phyloP scores from a whole-genome alignment of 1,140 invertebrate genomes.

The Euura saliciscinereae region DNA sequence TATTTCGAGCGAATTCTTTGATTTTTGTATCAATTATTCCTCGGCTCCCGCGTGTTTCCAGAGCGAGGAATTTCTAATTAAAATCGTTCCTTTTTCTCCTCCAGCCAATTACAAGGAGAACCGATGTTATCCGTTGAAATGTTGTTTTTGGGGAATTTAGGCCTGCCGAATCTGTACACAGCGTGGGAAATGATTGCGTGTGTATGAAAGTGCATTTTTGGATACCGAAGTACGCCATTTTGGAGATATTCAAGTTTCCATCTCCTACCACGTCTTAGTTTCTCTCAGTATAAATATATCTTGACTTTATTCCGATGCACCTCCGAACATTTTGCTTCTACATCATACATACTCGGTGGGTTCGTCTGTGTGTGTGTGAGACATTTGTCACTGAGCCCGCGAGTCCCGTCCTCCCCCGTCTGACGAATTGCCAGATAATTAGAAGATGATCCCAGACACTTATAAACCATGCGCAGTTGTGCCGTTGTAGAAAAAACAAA shows the following conservation, averaged over 20 bases:
- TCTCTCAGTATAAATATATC: constrained; percentile 5
- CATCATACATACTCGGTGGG: neutral
- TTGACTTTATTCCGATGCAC: constrained; percentile 4
- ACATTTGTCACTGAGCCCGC: constrained; percentile 7
- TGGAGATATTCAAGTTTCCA: neutral
- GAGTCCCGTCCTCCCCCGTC: constrained; percentile 28
- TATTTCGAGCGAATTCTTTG: neutral
- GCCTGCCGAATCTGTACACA: too few relatives aligned
- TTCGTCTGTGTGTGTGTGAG: neutral
- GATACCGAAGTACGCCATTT: too few relatives aligned
- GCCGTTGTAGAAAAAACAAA: neutral
- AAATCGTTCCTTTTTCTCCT: neutral
- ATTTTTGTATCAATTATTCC: neutral
- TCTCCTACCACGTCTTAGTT: neutral
- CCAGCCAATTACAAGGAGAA: neutral
- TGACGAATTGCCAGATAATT: constrained; percentile 50
- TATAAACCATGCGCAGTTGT: constrained; percentile 33
- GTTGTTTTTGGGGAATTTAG: too few relatives aligned
- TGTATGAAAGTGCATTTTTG: too few relatives aligned
- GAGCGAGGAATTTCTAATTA: neutral
- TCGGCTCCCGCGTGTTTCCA: neutral
- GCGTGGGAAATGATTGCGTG: too few relatives aligned
- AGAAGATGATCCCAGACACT: constrained; percentile 42
- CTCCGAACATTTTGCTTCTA: neutral
- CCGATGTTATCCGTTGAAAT: too few relatives aligned